A percentile compares a stretch with the other conserved stretches of the same genome.
These are phyloP conservation scores for Glaucomys volans DNA, from an alignment of 2,113 vertebrate species.

Conservation along the genomic window DNA sequence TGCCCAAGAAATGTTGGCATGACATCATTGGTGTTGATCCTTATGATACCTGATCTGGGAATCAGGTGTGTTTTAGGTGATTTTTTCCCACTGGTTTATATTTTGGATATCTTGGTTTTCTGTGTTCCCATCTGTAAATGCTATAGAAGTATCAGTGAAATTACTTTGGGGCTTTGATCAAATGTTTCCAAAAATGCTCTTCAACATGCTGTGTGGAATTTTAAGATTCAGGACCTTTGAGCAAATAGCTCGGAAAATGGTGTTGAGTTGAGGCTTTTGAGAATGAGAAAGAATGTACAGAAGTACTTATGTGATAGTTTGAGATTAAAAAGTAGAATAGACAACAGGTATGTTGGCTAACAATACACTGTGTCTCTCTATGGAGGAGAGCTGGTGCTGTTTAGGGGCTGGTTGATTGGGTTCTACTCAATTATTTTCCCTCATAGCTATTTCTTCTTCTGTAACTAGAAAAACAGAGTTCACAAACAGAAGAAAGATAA, in stretches of 20 bases:
- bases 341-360: neutral
- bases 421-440: neutral
- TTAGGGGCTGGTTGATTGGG: neutral
- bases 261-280: neutral
- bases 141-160: neutral
- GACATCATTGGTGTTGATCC: neutral
- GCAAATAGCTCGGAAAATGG: neutral
- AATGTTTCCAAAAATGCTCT: neutral
- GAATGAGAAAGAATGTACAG: neutral
- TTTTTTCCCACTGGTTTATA: neutral
- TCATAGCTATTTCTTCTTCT: neutral
- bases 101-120: slow-evolving; percentile 6
- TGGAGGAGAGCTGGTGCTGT: neutral
- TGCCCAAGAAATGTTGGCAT: neutral
- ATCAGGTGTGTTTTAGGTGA: neutral
- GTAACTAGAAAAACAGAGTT: neutral
- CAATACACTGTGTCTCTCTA: neutral
- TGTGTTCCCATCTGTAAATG: neutral
- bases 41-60: neutral
- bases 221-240: neutral
- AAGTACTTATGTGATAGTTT: neutral
- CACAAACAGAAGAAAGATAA: neutral
- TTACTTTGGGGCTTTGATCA: neutral
- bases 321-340: neutral
- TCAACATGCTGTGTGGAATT: neutral